A percentile compares a stretch with the other conserved stretches of the same genome.
Evolutionary conservation across 2,888 invertebrate genomes (phyloP).

Genomic region (Drosophila putrida): DNA sequence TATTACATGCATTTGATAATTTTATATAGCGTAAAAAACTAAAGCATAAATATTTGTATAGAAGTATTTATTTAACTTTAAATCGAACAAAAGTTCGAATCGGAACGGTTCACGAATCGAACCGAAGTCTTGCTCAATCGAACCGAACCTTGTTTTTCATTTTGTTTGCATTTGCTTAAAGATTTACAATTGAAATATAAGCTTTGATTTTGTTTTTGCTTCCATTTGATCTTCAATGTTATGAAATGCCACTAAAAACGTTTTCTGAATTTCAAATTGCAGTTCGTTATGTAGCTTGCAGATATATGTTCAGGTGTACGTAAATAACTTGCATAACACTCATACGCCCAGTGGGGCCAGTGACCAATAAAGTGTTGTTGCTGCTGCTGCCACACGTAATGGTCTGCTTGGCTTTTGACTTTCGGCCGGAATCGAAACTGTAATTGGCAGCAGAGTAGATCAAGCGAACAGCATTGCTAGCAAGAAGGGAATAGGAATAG

Average conservation of each 20-base stretch:
- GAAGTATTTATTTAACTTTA: too few relatives aligned
- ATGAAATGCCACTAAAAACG: not conserved
- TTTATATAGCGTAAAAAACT: too few relatives aligned
- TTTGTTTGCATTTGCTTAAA: not conserved
- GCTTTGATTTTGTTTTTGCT: not conserved
- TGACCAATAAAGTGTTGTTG: constrained; percentile 43
- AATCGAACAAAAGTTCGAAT: too few relatives aligned
- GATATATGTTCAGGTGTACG: not conserved
- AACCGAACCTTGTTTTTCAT: too few relatives aligned
- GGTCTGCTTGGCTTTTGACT: constrained; percentile 63
- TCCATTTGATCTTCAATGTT: not conserved
- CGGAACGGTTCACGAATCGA: too few relatives aligned
- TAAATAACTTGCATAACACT: constrained; percentile 48
- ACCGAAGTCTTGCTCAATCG: too few relatives aligned
- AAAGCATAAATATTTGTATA: too few relatives aligned
- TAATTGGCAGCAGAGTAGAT: constrained; percentile 68
- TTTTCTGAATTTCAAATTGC: not conserved
- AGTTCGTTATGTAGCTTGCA: not conserved
- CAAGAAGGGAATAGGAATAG: not conserved
- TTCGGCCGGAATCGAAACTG: constrained; percentile 48
- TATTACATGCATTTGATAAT: too few relatives aligned
- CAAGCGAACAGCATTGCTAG: constrained; percentile 42
- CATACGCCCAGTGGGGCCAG: constrained; percentile 40
- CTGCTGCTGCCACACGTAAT: constrained; percentile 33
- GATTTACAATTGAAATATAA: not conserved